Evolutionary conservation across 2,888 invertebrate genomes (phyloP), one percentile per base, ranked within the genome.

Genomic region (Megamerina dolium): DNA sequence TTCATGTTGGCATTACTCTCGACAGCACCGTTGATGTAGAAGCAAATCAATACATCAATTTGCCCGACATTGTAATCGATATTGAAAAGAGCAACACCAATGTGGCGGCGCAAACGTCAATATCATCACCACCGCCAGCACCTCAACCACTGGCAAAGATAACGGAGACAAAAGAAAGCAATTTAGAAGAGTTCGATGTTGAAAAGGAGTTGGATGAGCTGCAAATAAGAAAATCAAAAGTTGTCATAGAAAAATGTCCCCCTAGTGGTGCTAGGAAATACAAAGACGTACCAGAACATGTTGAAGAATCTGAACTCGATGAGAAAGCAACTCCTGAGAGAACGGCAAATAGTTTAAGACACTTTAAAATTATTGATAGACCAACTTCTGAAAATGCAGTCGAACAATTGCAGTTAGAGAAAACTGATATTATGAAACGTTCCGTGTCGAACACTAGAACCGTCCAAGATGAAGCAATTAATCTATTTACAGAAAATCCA

Each of bases 51-150:
- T 57, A 59, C 31, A 60, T 64, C 10, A 71, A 71, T 48, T 49
- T 71, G 45, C 70, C 72, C 1, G 72, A 72, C 51, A 71, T 72
- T 46, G 63, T 71, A 4, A 70, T 72, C 37, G 71, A 72, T 50
- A 69, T 70, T 49, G 69, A 70, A 40, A 71, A 72, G 45, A 58
- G 66, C 1, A 63, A 52, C 46, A 60, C 48, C 38, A 52, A 49
- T 10, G 45, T 46, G n/a, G 14, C 16, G 20, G 34, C 43, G 10
- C 42, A 42, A n/a, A 5, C 18, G 10, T 13, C 10, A 33, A 33
- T 33, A 33, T 4, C 18, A 17, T 16, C 8, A 14, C 4, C 10
- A 33, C 3, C 16, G 33, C 31, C 31, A 31, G 17, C 33, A 33
- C 13, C 18, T 3, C 17, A 19, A 16, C 37, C 50, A 2, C 13